These are phyloP conservation scores for Drosophila lacteicornis DNA, from an alignment of 1,140 invertebrate species.

Conservation along the genomic window DNA sequence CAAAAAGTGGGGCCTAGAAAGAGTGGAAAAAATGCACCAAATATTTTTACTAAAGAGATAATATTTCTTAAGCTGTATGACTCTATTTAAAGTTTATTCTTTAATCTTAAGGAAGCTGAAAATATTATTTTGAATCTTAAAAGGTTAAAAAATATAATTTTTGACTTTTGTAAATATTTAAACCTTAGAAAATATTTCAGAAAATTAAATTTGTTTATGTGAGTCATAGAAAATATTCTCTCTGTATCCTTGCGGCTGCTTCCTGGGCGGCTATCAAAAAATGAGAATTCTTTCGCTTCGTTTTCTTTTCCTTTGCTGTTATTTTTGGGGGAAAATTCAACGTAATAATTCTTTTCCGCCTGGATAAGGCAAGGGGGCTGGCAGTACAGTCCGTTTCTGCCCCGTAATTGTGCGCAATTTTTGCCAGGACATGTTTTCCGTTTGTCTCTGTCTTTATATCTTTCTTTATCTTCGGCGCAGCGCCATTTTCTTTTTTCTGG, in stretches of 20 bases:
- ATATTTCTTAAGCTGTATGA: background rate
- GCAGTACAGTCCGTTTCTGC: constrained; percentile 36
- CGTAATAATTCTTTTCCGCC: constrained; percentile 84
- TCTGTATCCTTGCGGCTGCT: constrained; percentile 39
- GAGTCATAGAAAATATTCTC: background rate
- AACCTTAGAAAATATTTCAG: too few relatives aligned
- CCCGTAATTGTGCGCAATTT: constrained; percentile 79
- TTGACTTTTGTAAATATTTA: too few relatives aligned
- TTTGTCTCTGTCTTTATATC: constrained; percentile 17
- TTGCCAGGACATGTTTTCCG: constrained; percentile 62
- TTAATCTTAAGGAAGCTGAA: background rate
- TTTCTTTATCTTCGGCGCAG: constrained; percentile 26
- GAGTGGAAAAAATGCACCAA: background rate
- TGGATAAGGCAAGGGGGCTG: constrained; percentile 59
- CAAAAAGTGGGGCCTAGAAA: background rate
- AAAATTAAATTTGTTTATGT: too few relatives aligned
- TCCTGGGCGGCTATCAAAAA: constrained; percentile 75
- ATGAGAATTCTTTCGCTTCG: constrained; percentile 66
- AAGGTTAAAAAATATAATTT: too few relatives aligned
- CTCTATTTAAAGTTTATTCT: background rate
- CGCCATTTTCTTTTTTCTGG: constrained; percentile 54
- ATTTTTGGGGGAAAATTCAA: constrained; percentile 66
- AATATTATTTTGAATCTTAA: background rate
- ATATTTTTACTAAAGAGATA: background rate
- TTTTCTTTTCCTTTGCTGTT: constrained; percentile 44